Percentiles rank a stretch among this genome's conserved stretches.
These are phyloP conservation scores for Selenia dentaria DNA, from an alignment of 2,888 invertebrate genomes.

Conservation along the genomic window DNA sequence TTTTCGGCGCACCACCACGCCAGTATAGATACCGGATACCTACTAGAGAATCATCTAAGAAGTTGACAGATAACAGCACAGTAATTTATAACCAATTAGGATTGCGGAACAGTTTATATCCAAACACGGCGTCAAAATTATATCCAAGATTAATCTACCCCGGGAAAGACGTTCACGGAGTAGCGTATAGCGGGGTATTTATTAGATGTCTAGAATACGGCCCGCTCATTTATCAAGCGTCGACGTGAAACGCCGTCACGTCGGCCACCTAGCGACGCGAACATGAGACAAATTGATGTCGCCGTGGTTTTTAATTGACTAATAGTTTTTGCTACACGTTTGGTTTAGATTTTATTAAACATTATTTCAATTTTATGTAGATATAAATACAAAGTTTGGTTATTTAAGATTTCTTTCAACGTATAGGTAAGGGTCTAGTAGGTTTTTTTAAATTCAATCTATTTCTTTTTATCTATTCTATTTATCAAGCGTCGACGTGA, in stretches of 20 bases:
- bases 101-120: slow-evolving; percentile 1
- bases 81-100: background rate
- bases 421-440: no score
- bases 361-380: no score
- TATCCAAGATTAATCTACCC: slow-evolving; percentile 29
- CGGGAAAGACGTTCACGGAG: slow-evolving; percentile 14
- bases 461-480: slow-evolving; percentile 38
- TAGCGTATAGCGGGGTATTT: slow-evolving; percentile 8
- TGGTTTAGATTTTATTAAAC: no score
- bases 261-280: slow-evolving; percentile 38
- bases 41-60: no score
- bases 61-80: background rate
- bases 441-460: no score
- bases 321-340: slow-evolving; percentile 4
- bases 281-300: slow-evolving; percentile 41
- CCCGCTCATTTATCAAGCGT: slow-evolving; percentile 52
- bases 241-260: slow-evolving; percentile 41
- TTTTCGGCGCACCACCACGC: no score
- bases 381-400: no score
- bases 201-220: slow-evolving; percentile 9
- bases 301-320: slow-evolving; percentile 20
- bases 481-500: slow-evolving; percentile 49
- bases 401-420: no score
- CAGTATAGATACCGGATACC: no score
- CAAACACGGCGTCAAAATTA: slow-evolving; percentile 1